Evolutionary conservation across 2,797 vertebrate species (phyloP).

Genomic region (Syndactyla subalaris): DNA sequence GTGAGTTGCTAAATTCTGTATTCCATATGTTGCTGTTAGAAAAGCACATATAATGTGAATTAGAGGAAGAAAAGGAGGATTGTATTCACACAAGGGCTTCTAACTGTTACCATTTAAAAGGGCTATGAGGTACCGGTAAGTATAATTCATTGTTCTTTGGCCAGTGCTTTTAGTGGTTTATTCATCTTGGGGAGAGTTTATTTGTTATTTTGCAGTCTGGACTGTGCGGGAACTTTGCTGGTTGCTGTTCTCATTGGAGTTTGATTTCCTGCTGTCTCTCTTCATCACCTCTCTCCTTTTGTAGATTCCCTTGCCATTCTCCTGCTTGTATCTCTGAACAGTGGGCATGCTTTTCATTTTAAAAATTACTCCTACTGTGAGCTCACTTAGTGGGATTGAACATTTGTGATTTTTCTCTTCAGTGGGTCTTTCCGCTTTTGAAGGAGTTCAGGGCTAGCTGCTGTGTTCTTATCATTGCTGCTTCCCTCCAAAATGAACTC

Average conservation of each 20-base stretch:
- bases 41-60: not conserved
- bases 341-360: constrained; percentile 27
- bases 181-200: constrained; percentile 32
- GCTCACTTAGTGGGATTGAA: constrained; percentile 40
- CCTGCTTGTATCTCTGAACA: constrained; percentile 11
- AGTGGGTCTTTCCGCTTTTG: constrained; percentile 4
- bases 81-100: constrained; percentile 10
- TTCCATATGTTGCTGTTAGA: not conserved
- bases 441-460: constrained; percentile 25
- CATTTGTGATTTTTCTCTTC: constrained; percentile 46
- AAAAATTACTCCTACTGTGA: constrained; percentile 60
- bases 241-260: constrained; percentile 37
- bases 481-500: constrained; percentile 18
- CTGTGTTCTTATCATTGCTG: constrained; percentile 17
- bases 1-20: not conserved
- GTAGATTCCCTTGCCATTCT: constrained; percentile 2
- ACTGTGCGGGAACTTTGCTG: constrained; percentile 7
- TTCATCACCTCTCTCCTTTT: constrained; percentile 33
- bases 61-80: not conserved
- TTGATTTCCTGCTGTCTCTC: constrained; percentile 48
- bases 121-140: not conserved
- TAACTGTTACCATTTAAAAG: constrained; percentile 10
- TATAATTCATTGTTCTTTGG: not conserved
- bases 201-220: constrained; percentile 31
- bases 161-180: not conserved